These are phyloP conservation scores for Pseudochirops cupreus DNA, from an alignment of 2,797 vertebrate species.

Conservation along the genomic window DNA sequence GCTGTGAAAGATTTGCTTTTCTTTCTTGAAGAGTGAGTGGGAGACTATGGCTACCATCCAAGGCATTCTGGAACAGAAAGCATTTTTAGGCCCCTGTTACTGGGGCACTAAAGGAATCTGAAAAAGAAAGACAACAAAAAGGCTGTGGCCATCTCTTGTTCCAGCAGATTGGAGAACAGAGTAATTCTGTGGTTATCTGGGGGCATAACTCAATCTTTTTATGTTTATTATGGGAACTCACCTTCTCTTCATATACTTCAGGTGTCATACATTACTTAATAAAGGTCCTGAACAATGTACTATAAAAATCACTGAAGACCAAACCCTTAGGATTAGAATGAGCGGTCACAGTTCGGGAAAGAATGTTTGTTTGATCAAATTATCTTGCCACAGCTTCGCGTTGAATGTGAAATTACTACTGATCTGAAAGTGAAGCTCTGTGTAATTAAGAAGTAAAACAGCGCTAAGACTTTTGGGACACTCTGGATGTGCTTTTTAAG, in stretches of 20 bases:
- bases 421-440: neutral
- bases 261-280: neutral
- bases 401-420: neutral
- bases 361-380: neutral
- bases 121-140: constrained; percentile 40
- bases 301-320: neutral
- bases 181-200: neutral
- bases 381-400: neutral
- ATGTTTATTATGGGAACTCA: neutral
- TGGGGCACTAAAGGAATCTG: constrained; percentile 63
- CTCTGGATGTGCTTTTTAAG: neutral
- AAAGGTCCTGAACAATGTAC: neutral
- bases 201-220: neutral
- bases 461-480: neutral
- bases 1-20: constrained; percentile 64
- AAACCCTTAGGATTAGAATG: neutral
- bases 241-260: neutral
- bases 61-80: neutral
- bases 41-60: constrained; percentile 56
- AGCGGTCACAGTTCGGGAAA: neutral
- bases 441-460: neutral
- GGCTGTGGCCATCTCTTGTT: constrained; percentile 8
- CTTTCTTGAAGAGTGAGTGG: constrained; percentile 57
- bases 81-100: constrained; percentile 29
- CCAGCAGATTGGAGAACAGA: neutral